Conservation (phyloP, 1,140 invertebrate species). For the Drosophila ogumai region DNA sequence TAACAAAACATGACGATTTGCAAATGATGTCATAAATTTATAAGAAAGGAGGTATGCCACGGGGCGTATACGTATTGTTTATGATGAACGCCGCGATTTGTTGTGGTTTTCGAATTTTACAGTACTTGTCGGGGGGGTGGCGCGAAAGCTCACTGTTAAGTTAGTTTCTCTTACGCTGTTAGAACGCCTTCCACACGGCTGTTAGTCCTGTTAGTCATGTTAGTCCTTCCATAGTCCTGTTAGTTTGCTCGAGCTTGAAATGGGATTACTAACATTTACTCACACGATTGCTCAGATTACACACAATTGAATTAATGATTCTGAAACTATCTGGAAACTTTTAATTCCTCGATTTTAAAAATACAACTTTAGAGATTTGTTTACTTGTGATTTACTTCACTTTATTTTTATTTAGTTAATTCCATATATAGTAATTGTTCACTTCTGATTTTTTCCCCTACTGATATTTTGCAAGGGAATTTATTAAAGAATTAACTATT, state of each 20-base stretch:
- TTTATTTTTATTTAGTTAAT: too few relatives aligned
- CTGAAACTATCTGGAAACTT: not conserved
- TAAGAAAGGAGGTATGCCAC: conserved; percentile 12
- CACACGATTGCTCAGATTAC: not conserved
- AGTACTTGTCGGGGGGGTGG: not conserved
- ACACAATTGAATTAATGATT: not conserved
- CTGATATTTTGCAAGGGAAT: too few relatives aligned
- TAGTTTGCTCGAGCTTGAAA: not conserved
- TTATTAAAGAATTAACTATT: too few relatives aligned
- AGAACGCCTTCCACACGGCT: conserved; percentile 57
- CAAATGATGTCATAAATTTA: conserved; percentile 74
- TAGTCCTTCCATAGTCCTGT: not conserved
- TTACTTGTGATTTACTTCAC: too few relatives aligned
- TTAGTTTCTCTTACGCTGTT: conserved; percentile 62
- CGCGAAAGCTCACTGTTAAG: conserved; percentile 57
- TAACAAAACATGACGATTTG: conserved; percentile 71
- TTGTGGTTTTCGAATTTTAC: conserved; percentile 22
- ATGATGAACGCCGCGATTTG: conserved; percentile 37
- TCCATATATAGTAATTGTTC: too few relatives aligned
- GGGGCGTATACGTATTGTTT: conserved; percentile 42
- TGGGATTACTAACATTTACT: conserved; percentile 1
- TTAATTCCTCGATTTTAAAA: not conserved
- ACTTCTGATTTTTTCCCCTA: too few relatives aligned
- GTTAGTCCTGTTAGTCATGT: conserved; percentile 27
- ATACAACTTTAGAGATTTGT: not conserved